A percentile compares a stretch with the other conserved stretches of the same genome.
Conservation (phyloP, 2,888 invertebrate species). For the Hydrotaea diabolus region DNA sequence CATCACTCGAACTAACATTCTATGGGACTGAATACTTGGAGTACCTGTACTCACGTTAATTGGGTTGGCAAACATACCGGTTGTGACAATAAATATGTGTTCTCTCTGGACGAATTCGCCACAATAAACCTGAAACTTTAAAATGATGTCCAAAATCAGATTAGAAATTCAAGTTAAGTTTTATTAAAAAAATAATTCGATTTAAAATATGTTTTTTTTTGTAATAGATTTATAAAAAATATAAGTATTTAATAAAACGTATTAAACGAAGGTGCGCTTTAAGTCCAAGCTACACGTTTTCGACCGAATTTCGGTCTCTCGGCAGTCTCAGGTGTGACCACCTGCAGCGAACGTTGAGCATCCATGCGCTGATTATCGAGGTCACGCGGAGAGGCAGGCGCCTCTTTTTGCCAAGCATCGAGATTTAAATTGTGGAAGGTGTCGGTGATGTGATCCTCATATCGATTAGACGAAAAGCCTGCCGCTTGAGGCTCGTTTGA, state of each 20-base stretch:
- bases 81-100: too few relatives aligned
- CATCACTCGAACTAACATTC: too few relatives aligned
- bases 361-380: constrained; percentile 68
- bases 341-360: constrained; percentile 72
- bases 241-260: neutral
- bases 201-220: neutral
- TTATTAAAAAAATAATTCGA: too few relatives aligned
- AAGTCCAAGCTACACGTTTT: constrained; percentile 78
- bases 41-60: too few relatives aligned
- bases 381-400: constrained; percentile 61
- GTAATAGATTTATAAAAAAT: constrained; percentile 12
- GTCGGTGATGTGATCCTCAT: constrained; percentile 63
- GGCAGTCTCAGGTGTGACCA: constrained; percentile 72
- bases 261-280: constrained; percentile 17
- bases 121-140: too few relatives aligned
- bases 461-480: constrained; percentile 11
- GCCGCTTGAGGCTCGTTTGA: neutral
- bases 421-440: constrained; percentile 77
- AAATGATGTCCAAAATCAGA: too few relatives aligned
- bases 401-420: constrained; percentile 72
- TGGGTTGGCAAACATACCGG: too few relatives aligned
- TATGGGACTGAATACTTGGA: too few relatives aligned
- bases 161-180: too few relatives aligned
- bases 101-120: too few relatives aligned
- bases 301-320: constrained; percentile 76